These are phyloP conservation scores for Villa cingulata DNA, from an alignment of 2,888 invertebrate species.

Conservation along the genomic window DNA sequence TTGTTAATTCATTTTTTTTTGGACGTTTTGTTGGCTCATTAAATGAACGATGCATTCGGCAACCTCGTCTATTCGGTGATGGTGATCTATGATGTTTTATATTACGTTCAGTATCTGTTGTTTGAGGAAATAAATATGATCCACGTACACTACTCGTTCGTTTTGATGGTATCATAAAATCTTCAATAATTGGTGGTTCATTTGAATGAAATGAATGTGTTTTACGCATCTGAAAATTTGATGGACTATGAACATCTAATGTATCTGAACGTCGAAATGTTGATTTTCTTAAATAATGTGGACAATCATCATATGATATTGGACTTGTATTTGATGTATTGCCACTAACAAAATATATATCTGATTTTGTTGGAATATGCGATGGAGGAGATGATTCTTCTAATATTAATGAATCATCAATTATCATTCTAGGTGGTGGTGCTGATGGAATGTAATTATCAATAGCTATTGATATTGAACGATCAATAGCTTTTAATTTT, in stretches of 20 bases:
- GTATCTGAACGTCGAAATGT: conserved; percentile 36
- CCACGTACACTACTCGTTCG: conserved; percentile 35
- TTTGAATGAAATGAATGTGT: conserved; percentile 37
- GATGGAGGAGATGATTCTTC: conserved; percentile 22
- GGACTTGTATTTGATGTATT: conserved; percentile 20
- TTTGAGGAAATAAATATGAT: conserved; percentile 29
- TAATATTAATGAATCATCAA: conserved; percentile 28
- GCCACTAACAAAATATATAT: conserved; percentile 35
- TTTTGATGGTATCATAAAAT: conserved; percentile 16
- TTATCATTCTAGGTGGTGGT: conserved; percentile 21
- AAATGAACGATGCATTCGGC: conserved; percentile 35
- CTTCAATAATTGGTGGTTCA: conserved; percentile 30
- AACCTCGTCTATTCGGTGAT: conserved; percentile 33
- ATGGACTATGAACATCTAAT: conserved; percentile 35
- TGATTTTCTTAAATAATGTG: conserved; percentile 31
- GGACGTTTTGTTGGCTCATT: conserved; percentile 30
- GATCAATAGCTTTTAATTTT: conserved; percentile 35
- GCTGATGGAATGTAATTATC: conserved; percentile 32
- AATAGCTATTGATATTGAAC: conserved; percentile 36
- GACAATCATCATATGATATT: conserved; percentile 11
- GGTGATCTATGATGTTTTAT: conserved; percentile 32
- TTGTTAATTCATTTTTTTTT: conserved; percentile 25
- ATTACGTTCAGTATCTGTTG: neutral
- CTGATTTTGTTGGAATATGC: conserved; percentile 21
- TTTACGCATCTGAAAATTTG: conserved; percentile 36